Conservation (phyloP, 1,140 invertebrate genomes). For the Agrypnia vestita region DNA sequence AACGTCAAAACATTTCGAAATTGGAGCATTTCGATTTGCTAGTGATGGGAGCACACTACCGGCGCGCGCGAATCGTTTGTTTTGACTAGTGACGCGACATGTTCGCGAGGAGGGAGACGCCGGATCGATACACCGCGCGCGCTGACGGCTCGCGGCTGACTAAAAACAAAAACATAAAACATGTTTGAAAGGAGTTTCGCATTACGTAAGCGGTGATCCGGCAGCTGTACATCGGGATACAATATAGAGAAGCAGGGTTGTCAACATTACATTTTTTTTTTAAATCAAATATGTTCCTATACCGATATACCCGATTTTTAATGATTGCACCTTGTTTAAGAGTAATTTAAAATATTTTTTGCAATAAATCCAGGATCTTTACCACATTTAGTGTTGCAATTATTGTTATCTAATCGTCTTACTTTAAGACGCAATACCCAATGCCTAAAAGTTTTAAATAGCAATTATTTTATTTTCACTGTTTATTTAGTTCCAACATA, state of each 20-base stretch:
- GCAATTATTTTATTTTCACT: too few species aligned
- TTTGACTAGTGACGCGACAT: background rate
- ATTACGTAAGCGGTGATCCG: slow-evolving; percentile 1
- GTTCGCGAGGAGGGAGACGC: background rate
- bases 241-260: background rate
- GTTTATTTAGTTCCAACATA: too few species aligned
- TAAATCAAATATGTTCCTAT: too few species aligned
- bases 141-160: slow-evolving; percentile 12
- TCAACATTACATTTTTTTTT: background rate
- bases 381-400: too few species aligned
- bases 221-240: slow-evolving; percentile 1
- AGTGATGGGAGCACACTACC: background rate
- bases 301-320: too few species aligned
- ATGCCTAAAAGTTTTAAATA: too few species aligned
- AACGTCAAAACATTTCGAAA: slow-evolving; percentile 12
- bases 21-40: background rate
- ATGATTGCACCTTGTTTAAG: too few species aligned
- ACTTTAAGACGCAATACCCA: too few species aligned
- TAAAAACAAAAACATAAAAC: background rate
- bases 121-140: slow-evolving; percentile 8
- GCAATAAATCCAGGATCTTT: too few species aligned
- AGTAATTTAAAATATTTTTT: too few species aligned
- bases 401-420: too few species aligned
- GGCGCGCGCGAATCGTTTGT: background rate
- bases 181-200: slow-evolving; percentile 6